phyloP scores from a whole-genome alignment of 2,113 vertebrate species.

The Thamnaconus septentrionalis region DNA sequence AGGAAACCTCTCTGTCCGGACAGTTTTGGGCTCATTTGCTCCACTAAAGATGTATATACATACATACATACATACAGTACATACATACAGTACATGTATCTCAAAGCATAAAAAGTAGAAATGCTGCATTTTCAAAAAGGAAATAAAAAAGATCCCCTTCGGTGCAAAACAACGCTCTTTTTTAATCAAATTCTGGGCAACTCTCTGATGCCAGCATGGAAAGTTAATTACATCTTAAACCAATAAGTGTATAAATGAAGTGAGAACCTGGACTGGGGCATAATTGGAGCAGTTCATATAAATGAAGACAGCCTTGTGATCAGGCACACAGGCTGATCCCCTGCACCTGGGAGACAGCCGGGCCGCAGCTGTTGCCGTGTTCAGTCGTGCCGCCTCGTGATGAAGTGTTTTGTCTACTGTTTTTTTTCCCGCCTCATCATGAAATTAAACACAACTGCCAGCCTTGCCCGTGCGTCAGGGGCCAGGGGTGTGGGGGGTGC shows the following conservation, averaged over 20 bases:
- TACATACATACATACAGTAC: neutral
- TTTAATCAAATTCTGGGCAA: too few relatives aligned
- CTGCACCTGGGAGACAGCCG: neutral
- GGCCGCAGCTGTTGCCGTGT: neutral
- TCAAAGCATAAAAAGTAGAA: too few relatives aligned
- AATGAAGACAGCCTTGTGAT: neutral
- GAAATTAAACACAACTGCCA: neutral
- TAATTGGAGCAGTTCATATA: neutral
- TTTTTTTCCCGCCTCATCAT: neutral
- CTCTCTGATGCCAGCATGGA: neutral
- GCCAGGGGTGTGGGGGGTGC: neutral
- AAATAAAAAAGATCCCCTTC: too few relatives aligned
- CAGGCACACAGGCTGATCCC: neutral
- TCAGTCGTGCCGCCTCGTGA: neutral
- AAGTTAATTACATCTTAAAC: neutral
- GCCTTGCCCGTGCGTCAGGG: too few relatives aligned
- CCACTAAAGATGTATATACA: constrained; percentile 5
- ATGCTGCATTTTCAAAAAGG: too few relatives aligned
- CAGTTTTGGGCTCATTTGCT: constrained; percentile 1
- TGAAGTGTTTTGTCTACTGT: neutral
- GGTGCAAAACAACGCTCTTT: too few relatives aligned
- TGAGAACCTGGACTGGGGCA: neutral
- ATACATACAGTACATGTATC: too few relatives aligned
- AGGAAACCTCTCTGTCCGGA: too few relatives aligned
- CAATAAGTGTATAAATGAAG: neutral